Base-by-base conservation (phyloP, 2,888 invertebrate genomes). In the Lutraria lutraria region DNA sequence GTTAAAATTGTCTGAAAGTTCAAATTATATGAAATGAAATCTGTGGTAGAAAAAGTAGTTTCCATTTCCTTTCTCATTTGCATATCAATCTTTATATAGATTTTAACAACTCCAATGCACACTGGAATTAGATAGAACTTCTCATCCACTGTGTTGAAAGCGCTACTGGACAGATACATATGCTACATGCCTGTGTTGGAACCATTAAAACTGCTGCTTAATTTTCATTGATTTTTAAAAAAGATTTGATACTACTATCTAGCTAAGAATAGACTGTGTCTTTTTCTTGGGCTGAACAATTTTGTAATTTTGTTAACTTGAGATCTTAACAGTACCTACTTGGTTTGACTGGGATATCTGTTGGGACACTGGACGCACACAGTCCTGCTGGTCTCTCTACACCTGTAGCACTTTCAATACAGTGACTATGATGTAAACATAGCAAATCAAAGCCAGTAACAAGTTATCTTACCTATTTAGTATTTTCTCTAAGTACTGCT, bases 61-160 rank as follows among this genome's bases (percentile, higher is more conserved):
- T 25, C 84, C 85, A 29, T 88, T 79, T 83, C 52, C 79, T 54
- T 60, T 53, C 60, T 52, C 16, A 72, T 83, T 68, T 56, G 52
- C 63, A 68, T 83, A 29, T 34, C 56, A 83, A 81, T 81, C 80
- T 81, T 63, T 88, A 81, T 89, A 89, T 76, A 82, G 19, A 81
- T 76, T 76, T 16, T 83, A 88, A 79, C 88, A 88, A 83, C 76
- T 86, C 84, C 56, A 88, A 90, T 54, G 72, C 85, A 82, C 89
- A 89, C 87, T 86, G 86, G 79, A 82, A 54, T 89, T 85, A 89
- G 89, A 85, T 88, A 88, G 88, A 81, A 82, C 85, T 82, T 88
- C 76, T 76, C 15, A 31, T 76, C 34, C 76, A 76, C 86, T 52
- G 60, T 86, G n/a, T 34, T 76, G 21, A 31, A 76, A 76, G 76